phyloP scores from a whole-genome alignment of 2,797 vertebrate genomes.

The Hephaestus fuliginosus region DNA sequence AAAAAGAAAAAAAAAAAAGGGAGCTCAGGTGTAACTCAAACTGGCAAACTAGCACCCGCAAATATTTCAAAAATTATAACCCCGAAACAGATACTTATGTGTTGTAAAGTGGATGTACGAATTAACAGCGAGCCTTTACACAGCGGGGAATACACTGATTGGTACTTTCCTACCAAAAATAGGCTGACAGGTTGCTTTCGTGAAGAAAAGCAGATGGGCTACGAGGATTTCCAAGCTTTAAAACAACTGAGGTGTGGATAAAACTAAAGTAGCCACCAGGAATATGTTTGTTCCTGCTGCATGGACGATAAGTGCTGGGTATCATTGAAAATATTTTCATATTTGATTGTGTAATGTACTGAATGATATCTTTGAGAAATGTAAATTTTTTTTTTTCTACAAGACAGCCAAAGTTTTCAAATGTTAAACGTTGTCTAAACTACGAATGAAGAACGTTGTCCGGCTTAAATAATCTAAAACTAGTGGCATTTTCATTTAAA shows the following conservation, averaged over 20 bases:
- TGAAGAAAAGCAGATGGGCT: no score
- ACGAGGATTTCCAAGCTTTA: neutral
- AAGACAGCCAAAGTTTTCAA: neutral
- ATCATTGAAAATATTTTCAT: neutral
- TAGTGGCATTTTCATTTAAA: neutral
- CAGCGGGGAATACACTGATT: neutral
- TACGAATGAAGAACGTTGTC: neutral
- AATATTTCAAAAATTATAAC: constrained; percentile 1
- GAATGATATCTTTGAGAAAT: neutral
- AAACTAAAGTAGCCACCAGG: neutral
- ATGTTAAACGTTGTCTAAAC: neutral
- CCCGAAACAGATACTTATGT: neutral
- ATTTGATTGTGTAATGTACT: neutral
- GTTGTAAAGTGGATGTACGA: neutral
- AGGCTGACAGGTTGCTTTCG: neutral
- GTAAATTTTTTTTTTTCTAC: neutral
- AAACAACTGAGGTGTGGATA: neutral
- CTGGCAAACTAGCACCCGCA: neutral
- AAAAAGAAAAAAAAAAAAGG: neutral
- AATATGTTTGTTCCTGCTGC: neutral
- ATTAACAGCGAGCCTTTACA: neutral
- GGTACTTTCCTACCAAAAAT: neutral
- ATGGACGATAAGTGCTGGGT: neutral
- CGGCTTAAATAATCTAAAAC: neutral
- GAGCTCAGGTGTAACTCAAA: neutral